Evolutionary conservation across 2,888 invertebrate species (phyloP).

Genomic region (Acronicta psi): DNA sequence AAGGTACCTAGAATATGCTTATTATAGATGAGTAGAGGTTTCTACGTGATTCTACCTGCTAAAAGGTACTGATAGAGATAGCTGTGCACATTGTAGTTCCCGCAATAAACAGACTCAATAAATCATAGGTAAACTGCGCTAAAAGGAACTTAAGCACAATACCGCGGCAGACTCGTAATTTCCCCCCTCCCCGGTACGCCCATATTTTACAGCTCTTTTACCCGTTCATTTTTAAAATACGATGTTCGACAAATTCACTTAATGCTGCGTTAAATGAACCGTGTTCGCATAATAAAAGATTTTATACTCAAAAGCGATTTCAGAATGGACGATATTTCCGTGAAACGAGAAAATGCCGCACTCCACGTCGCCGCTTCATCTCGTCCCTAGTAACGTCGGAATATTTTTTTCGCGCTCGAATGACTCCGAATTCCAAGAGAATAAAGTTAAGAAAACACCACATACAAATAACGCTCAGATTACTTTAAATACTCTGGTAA

Average conservation of each 20-base stretch:
- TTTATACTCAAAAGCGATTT: slow-evolving; percentile 86
- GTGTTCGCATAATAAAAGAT: slow-evolving; percentile 87
- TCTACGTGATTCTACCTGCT: slow-evolving; percentile 2
- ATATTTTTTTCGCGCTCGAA: slow-evolving; percentile 75
- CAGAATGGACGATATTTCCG: slow-evolving; percentile 83
- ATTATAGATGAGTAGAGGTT: no score
- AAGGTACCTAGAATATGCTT: no score
- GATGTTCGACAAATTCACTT: slow-evolving; percentile 88
- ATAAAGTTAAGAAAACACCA: slow-evolving; percentile 70
- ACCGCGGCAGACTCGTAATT: slow-evolving; percentile 66
- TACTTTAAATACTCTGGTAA: slow-evolving; percentile 62
- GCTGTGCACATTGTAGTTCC: slow-evolving; percentile 38
- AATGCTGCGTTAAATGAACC: slow-evolving; percentile 88
- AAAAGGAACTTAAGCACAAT: slow-evolving; percentile 70
- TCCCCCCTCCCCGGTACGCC: slow-evolving; percentile 59
- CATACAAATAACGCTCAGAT: slow-evolving; percentile 71
- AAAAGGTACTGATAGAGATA: slow-evolving; percentile 3
- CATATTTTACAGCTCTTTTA: slow-evolving; percentile 79
- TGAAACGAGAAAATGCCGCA: slow-evolving; percentile 72
- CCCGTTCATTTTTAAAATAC: slow-evolving; percentile 85
- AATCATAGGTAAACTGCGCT: slow-evolving; percentile 63
- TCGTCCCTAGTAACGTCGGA: slow-evolving; percentile 65
- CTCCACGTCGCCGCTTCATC: slow-evolving; percentile 70
- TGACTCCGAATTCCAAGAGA: slow-evolving; percentile 61
- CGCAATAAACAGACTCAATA: slow-evolving; percentile 53